Percentiles rank a stretch among this genome's conserved stretches.
Evolutionary conservation across 2,113 vertebrate genomes (phyloP).

Genomic region (Otocyon megalotis): DNA sequence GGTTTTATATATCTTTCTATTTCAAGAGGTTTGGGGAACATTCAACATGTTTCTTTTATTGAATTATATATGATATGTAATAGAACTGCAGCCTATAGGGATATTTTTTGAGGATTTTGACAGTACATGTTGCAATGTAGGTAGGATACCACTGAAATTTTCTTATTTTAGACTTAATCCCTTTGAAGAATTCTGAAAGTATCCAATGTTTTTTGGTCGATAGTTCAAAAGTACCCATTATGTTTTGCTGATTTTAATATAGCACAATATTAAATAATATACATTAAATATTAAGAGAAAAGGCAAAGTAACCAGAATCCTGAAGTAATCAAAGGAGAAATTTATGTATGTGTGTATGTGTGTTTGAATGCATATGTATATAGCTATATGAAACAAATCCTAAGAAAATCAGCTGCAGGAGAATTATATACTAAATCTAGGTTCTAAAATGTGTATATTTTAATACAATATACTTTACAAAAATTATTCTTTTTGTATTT

Average conservation of each 20-base stretch:
- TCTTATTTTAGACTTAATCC: neutral
- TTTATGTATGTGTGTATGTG: neutral
- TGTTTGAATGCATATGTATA: neutral
- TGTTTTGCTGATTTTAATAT: neutral
- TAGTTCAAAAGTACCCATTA: neutral
- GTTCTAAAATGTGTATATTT: neutral
- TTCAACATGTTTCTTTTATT: neutral
- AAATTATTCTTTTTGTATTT: neutral
- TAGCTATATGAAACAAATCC: neutral
- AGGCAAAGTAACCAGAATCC: neutral
- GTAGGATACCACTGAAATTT: neutral
- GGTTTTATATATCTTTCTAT: neutral
- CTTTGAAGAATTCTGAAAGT: neutral
- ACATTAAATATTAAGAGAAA: neutral
- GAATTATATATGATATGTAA: neutral
- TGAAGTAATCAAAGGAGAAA: neutral
- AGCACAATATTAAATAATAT: neutral
- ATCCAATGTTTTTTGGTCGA: neutral
- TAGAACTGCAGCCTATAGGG: neutral
- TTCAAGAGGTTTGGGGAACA: neutral
- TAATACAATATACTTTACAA: neutral
- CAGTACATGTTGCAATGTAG: neutral
- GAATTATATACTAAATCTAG: neutral
- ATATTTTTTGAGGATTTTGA: neutral
- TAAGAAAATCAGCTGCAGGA: neutral